Evolutionary conservation across 1,140 invertebrate genomes (phyloP), one percentile per base, ranked within the genome.

Genomic region (Bombyx mandarina): DNA sequence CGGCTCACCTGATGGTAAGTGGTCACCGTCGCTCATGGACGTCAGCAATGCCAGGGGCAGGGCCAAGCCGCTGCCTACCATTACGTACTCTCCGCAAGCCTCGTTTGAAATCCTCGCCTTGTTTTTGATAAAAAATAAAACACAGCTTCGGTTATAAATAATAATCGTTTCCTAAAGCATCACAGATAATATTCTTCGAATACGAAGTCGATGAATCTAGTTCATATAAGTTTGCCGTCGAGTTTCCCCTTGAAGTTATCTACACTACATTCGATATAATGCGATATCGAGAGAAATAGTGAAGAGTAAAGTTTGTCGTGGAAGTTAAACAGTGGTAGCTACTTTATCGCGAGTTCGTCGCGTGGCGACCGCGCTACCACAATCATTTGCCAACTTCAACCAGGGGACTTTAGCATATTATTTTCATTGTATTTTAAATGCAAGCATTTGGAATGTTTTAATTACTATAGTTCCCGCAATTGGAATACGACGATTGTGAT

Each of bases 351-450:
- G 56, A 60, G 62, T 55, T 55, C 56, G 42, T 56, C 55, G 48
- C 56, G 8, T 60, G 55, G 47, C 52, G 52, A 55, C 59, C 62
- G 48, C 62, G 49, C 58, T 52, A 61, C 66, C 62, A 60, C 61
- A 67, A 67, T 64, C 62, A 64, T 64, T 62, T 56, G 52, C 49
- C 54, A 63, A 65, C 59, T 67, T 67, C 50, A 49, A 62, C 49
- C 54, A 49, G 64, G 54, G 60, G 57, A 64, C 56, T 58, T 60
- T 43, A 54, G 9, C 57, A 51, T 51, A 52, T 55, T 52, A 43
- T 58, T 62, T 62, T 62, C 57, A 57, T 55, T 57, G 26, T 43
- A 12, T 46, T 12, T 35, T 35, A 35, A 35, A 35, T 35, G 26
- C 4, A 35, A 35, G 26, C 26, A 35, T 35, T 35, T 35, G 26